These are phyloP conservation scores for Echinometra lucunter DNA, from an alignment of 53 echinoderm and acorn worm genomes.

Conservation along the genomic window DNA sequence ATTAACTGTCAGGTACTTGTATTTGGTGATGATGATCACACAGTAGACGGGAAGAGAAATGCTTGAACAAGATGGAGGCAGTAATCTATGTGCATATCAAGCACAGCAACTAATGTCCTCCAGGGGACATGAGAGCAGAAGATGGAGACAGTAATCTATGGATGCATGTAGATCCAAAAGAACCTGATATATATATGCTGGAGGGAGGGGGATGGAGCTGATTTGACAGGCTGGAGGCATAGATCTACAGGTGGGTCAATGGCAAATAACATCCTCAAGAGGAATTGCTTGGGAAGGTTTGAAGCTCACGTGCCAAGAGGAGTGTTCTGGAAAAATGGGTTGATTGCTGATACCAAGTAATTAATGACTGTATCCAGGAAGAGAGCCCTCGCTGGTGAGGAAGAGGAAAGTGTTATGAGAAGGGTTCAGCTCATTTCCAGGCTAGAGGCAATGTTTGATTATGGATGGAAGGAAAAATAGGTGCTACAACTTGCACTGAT, in stretches of 20 bases:
- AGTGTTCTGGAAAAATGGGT: not conserved
- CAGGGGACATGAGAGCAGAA: not conserved
- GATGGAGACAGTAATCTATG: not conserved
- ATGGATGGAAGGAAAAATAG: not conserved
- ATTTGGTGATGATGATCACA: not conserved
- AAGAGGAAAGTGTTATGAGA: not conserved
- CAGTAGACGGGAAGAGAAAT: not conserved
- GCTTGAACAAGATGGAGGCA: not conserved
- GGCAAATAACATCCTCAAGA: not conserved
- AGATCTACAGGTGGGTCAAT: not conserved
- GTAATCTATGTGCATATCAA: not conserved
- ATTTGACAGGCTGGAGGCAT: not conserved
- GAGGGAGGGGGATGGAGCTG: not conserved
- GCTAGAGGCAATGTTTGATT: not conserved
- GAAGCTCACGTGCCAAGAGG: not conserved
- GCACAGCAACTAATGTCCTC: not conserved
- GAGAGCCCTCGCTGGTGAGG: not conserved
- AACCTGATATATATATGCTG: not conserved
- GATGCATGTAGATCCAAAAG: not conserved
- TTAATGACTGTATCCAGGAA: not conserved
- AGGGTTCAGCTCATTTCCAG: not conserved
- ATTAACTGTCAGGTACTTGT: not conserved
- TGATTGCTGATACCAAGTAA: not conserved
- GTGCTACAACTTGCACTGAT: not conserved
- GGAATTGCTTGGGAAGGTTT: not conserved